Evolutionary conservation across 2,113 vertebrate species (phyloP), one percentile per base, ranked within the genome.

Genomic region (Sinocyclocheilus grahami): DNA sequence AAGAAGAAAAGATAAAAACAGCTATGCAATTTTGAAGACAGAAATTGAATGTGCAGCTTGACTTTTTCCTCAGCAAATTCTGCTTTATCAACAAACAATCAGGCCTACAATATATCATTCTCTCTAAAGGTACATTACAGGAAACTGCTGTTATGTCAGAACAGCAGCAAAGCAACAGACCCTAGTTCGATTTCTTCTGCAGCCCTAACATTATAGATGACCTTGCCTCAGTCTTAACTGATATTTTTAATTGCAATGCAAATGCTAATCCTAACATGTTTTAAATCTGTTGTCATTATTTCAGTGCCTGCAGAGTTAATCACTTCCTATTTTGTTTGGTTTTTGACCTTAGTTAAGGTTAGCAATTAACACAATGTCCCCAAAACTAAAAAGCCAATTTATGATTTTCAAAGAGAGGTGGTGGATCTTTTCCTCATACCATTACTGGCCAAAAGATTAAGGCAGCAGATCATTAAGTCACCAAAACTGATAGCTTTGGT

Each of bases 291-390:
- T 62, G 77, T 79, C 51, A 79, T 79, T 79, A 79, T 79, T 79
- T 60, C 55, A 22, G 24, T 78, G 77, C 55, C 77, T 60, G 77
- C 53, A 62, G 77, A 79, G 77, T 22, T 79, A n/a, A 79, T 79
- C 77, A 30, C 51, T 33, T 7, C 53, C 53, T 79, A 53, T 78
- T 51, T 58, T 16, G 5, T 79, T 39, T 60, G 75, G 75, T 30
- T 60, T 79, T 58, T 79, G 77, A 60, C 30, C 77, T 79, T 62
- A 33, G 53, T 55, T 79, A 60, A 12, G 51, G 30, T 79, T 60
- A 37, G 33, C 30, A 60, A 79, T 79, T 79, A 62, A 58, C 77
- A 37, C 77, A 60, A 20, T 60, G 20, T 60, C 53, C 37, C 30
- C 30, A 60, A 60, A 58, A 37, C 30, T 37, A 37, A 37, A 33